Conservation (phyloP, 2,888 invertebrate genomes). For the Chymomyza amoena region DNA sequence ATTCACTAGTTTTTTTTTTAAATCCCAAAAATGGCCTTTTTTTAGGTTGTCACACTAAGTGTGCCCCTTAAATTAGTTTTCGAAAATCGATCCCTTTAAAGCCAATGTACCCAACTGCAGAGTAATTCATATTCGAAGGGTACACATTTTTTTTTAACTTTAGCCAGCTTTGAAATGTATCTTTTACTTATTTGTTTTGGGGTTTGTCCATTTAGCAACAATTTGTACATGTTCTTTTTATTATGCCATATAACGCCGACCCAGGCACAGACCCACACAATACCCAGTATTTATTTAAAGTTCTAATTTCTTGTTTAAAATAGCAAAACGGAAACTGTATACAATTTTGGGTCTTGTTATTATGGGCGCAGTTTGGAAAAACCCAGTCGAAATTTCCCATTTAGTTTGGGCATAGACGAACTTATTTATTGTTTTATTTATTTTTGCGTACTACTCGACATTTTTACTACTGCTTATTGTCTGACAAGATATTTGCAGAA, state of each 20-base stretch:
- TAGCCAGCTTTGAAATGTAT: neutral
- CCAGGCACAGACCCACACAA: conserved; percentile 2
- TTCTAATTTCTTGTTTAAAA: conserved; percentile 28
- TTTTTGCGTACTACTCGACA: neutral
- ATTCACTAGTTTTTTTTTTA: too few relatives aligned
- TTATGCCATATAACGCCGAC: conserved; percentile 17
- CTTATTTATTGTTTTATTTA: too few relatives aligned
- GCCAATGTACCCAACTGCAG: conserved; percentile 18
- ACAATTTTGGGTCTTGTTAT: neutral
- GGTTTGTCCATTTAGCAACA: conserved; percentile 53
- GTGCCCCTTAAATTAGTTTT: too few relatives aligned
- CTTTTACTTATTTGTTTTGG: conserved; percentile 45
- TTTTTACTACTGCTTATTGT: neutral
- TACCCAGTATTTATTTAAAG: conserved; percentile 25
- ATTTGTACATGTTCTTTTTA: conserved; percentile 25
- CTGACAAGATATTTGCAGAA: neutral
- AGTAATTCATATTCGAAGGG: conserved; percentile 17
- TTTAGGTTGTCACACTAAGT: too few relatives aligned
- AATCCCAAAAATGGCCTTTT: too few relatives aligned
- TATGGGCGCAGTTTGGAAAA: neutral
- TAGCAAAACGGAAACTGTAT: conserved; percentile 52
- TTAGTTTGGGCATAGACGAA: neutral
- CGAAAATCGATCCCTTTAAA: too few relatives aligned
- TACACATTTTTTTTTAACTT: conserved; percentile 11
- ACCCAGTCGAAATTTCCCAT: neutral